A percentile compares a stretch with the other conserved stretches of the same genome.
These are phyloP conservation scores for Neodon shergylaensis DNA, from an alignment of 2,113 vertebrate species.

Conservation along the genomic window DNA sequence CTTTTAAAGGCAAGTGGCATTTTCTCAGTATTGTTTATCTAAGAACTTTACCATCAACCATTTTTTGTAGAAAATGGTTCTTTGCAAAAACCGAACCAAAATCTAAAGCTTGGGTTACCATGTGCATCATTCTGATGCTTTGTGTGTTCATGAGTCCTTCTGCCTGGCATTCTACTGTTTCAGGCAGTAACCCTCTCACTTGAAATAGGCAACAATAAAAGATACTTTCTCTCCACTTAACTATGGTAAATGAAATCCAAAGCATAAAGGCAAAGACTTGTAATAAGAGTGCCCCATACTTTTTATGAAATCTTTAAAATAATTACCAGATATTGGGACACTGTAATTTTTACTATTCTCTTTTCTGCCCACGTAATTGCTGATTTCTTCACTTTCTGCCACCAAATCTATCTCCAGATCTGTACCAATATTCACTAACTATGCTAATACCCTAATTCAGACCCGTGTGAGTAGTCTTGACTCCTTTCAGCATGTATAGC, in stretches of 20 bases:
- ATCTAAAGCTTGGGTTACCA: not conserved
- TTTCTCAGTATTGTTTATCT: constrained; percentile 13
- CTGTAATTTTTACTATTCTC: not conserved
- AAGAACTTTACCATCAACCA: not conserved
- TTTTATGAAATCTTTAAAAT: constrained; percentile 13
- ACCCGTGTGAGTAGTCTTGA: not conserved
- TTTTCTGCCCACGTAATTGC: not conserved
- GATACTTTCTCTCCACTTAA: not conserved
- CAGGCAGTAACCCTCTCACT: not conserved
- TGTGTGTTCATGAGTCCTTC: not conserved
- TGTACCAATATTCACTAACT: not conserved
- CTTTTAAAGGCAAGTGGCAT: not conserved
- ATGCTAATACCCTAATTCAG: not conserved
- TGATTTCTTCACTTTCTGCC: not conserved
- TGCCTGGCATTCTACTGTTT: not conserved
- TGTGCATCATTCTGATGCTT: not conserved
- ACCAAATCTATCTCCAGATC: not conserved
- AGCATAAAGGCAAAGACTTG: not conserved
- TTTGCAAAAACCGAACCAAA: not conserved
- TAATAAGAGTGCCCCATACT: not conserved
- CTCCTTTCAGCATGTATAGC: not conserved
- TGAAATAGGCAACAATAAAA: constrained; percentile 8
- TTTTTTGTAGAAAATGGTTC: not conserved
- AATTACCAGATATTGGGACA: not conserved
- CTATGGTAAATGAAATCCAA: not conserved